These are phyloP conservation scores for Eupithecia insigniata DNA, from an alignment of 2,888 invertebrate species.

Conservation along the genomic window DNA sequence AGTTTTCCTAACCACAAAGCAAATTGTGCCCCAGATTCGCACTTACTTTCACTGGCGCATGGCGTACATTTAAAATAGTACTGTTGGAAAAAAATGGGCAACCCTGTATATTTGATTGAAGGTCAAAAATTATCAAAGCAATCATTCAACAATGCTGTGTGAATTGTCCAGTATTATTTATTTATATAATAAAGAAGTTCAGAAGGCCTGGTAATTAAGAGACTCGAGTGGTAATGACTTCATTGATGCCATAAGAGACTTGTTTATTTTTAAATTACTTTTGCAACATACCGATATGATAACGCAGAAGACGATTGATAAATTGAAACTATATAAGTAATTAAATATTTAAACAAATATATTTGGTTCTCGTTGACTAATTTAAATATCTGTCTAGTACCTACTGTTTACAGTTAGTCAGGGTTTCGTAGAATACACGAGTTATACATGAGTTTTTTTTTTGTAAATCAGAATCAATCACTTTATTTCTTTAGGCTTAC, in stretches of 20 bases:
- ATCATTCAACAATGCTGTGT: too few species aligned
- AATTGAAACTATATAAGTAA: too few species aligned
- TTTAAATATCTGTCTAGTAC: not conserved
- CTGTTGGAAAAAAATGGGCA: not conserved
- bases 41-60: too few species aligned
- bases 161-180: too few species aligned
- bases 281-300: not conserved
- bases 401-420: not conserved
- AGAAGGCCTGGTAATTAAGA: not conserved
- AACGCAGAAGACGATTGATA: not conserved
- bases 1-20: not conserved
- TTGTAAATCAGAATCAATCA: too few species aligned
- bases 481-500: too few species aligned
- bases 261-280: not conserved
- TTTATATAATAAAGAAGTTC: too few species aligned
- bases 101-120: not conserved
- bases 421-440: too few species aligned
- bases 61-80: not conserved
- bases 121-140: not conserved
- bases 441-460: too few species aligned
- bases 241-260: not conserved
- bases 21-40: not conserved
- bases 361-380: not conserved
- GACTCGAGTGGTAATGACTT: not conserved
- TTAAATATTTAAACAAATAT: not conserved